Evolutionary conservation across 2,888 invertebrate genomes (phyloP), one percentile per base, ranked within the genome.

Genomic region (Drosophila lutescens): DNA sequence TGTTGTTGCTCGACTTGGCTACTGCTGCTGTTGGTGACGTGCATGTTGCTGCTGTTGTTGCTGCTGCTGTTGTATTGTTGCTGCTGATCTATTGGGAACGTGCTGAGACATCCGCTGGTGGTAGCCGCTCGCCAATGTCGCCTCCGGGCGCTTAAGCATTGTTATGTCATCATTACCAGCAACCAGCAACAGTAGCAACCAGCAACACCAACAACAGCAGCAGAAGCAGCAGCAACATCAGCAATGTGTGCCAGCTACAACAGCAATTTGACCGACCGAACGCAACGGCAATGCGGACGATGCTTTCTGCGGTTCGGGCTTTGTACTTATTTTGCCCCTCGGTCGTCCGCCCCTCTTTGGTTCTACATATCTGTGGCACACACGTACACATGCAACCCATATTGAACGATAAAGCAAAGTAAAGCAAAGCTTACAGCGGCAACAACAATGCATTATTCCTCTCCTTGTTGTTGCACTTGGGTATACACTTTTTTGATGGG

Each of bases 121-220:
- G 43, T 58, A 59, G 71, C 70, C 58, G 53, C 71, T 80, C 80
- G 65, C 78, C 81, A 78, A 76, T 84, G 80, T 72, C 72, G 83
- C 83, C 79, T 61, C 75, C 74, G 65, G 84, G 86, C 84, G 84
- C 84, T 84, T 77, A 74, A 86, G 85, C 86, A 85, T 85, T 85
- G 85, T 86, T 85, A 85, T 86, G 85, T 85, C 86, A 84, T 86
- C 84, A 86, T 80, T 79, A 78, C 78, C 83, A 85, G 82, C 78
- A 66, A 77, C 66, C 73, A 75, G n/a, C 57, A 57, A 32, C 46
- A 30, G 30, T 36, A 53, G 57, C 54, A 77, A 71, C 46, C 20
- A 43, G 15, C 57, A 61, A 49, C 70, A 72, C 79, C 77, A 78
- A 13, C 70, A 66, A n/a, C 63, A 26, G 4, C 17, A 57, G 5